Evolutionary conservation across 2,113 vertebrate species (phyloP).

Genomic region (Gasterosteus aculeatus): DNA sequence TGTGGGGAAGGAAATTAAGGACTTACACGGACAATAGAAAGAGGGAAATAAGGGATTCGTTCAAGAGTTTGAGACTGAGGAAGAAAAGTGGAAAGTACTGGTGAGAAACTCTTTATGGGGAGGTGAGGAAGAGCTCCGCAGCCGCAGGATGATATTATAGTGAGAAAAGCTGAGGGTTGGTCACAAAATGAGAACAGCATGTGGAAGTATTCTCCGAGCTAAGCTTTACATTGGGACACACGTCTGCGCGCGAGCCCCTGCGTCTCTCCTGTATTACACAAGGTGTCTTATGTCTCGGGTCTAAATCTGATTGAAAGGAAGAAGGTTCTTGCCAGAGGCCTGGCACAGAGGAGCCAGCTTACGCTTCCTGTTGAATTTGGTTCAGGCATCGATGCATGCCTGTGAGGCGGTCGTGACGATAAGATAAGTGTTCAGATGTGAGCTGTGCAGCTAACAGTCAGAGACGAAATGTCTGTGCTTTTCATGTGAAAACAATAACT

Average conservation of each 20-base stretch:
- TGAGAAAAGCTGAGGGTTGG: constrained; percentile 30
- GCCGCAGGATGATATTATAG: constrained; percentile 10
- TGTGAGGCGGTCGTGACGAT: constrained; percentile 1
- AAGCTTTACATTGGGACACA: constrained; percentile 6
- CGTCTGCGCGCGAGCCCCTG: constrained; percentile 6
- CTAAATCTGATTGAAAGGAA: constrained; percentile 25
- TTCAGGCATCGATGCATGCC: background rate
- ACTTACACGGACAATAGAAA: background rate
- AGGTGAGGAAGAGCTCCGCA: constrained; percentile 15
- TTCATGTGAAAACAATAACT: constrained; percentile 19
- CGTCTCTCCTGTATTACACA: constrained; percentile 2
- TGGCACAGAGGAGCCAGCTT: background rate
- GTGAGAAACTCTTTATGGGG: background rate
- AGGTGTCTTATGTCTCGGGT: constrained; percentile 10
- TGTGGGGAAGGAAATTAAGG: constrained; percentile 13
- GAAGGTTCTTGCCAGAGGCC: constrained; percentile 1
- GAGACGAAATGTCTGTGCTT: constrained; percentile 30
- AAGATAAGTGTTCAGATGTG: background rate
- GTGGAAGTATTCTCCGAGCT: constrained; percentile 33
- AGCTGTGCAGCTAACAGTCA: background rate
- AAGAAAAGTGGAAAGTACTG: background rate
- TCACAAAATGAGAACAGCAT: constrained; percentile 54
- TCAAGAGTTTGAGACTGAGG: background rate
- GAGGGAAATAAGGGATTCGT: background rate
- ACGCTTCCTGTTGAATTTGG: constrained; percentile 10